Evolutionary conservation across 2,888 invertebrate genomes (phyloP), one percentile per base, ranked within the genome.

Genomic region (Sthenelais limicola): DNA sequence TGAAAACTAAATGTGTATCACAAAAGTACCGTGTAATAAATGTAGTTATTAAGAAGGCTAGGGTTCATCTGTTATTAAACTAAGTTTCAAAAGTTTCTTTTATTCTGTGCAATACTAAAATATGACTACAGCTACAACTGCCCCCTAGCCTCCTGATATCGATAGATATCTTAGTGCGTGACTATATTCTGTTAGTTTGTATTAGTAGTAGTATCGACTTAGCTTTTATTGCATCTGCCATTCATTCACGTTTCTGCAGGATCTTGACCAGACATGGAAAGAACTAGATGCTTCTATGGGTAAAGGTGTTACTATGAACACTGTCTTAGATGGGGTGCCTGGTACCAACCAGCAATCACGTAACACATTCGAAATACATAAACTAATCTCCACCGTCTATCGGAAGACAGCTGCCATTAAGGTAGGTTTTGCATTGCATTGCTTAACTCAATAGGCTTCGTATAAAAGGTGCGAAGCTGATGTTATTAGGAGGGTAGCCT

Each of bases 201-300:
- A n/a, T n/a, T n/a, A n/a, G n/a, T n/a, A n/a, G n/a, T n/a, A n/a
- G n/a, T n/a, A n/a, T n/a, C n/a, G n/a, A n/a, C n/a, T n/a, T n/a
- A n/a, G n/a, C n/a, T n/a, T n/a, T n/a, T n/a, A n/a, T n/a, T n/a
- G n/a, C n/a, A n/a, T n/a, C n/a, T n/a, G n/a, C n/a, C n/a, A n/a
- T n/a, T n/a, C n/a, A n/a, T n/a, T n/a, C n/a, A n/a, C n/a, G n/a
- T 70, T 33, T 30, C 72, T 74, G 1, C 71, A 85, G 84, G 84
- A 84, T 33, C 80, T 85, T 12, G 73, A 80, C 47, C 71, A 78
- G 28, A 75, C 72, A 5, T 84, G 83, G 78, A 79, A 80, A 33
- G 81, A 83, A 66, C 71, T 85, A 56, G 79, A 79, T 52, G 77
- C 75, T 1, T 62, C 77, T 32, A 72, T 83, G 72, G 78, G 75